Evolutionary conservation across 2,113 vertebrate genomes (phyloP), one percentile per base, ranked within the genome.

Genomic region (Nothocercus julius): DNA sequence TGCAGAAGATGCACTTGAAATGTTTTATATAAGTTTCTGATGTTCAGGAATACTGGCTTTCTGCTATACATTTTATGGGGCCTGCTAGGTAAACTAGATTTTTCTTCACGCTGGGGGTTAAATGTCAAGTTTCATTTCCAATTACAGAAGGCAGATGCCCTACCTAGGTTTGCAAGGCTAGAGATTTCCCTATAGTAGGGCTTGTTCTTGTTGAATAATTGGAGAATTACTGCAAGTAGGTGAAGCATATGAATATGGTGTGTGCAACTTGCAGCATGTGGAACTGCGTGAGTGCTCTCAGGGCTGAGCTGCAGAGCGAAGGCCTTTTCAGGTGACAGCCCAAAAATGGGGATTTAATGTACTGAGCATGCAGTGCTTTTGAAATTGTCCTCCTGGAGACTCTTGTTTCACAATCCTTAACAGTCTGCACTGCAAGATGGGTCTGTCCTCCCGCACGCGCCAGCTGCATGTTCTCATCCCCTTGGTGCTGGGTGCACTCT

Each of bases 21-120:
- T 15, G 30, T 30, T n/a, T 36, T 18, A 4, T 0, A 2, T 17
- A 53, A 27, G 18, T 28, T 20, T n/a, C 32, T 51, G 73, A 18
- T 68, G 25, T 87, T 79, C 1, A 4, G 54, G 30, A 32, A 32
- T 58, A 58, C 54, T 30, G 18, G 27, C 30, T 58, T 17, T 32
- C 27, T 56, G 54, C 19, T 30, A 56, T 16, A 56, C 8, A 6
- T 30, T 32, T 58, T 58, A 58, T 58, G 54, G 28, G 15, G 54
- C 30, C 54, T 58, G 54, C 54, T 32, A 18, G 30, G 28, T 58
- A 32, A 58, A 32, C 30, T 32, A 58, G 28, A 32, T 58, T 58
- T 56, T 58, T 58, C 30, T 58, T 30, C 28, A 11, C 32, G 28
- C 7, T 19, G 8, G 54, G 32, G 28, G 28, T 32, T 58, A 18